phyloP scores from a whole-genome alignment of 2,113 vertebrate genomes.

The Capricornis sumatraensis region DNA sequence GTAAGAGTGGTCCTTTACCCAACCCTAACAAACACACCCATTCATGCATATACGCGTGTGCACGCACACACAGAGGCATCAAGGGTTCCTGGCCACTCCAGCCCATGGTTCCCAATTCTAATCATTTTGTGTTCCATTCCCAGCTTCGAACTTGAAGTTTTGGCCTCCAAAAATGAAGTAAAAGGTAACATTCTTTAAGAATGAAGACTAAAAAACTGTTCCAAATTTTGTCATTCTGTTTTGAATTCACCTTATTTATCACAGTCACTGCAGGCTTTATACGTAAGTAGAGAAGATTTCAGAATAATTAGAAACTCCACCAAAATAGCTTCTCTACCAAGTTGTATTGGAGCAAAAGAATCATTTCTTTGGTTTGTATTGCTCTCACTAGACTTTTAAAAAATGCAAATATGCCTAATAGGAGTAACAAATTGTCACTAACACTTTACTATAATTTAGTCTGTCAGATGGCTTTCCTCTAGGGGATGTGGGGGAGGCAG shows the following conservation, averaged over 20 bases:
- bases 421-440: background rate
- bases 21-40: background rate
- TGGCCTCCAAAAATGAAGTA: background rate
- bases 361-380: background rate
- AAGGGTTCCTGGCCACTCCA: background rate
- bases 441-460: background rate
- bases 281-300: background rate
- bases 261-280: background rate
- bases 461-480: slow-evolving; percentile 23
- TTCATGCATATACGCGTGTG: accelerated
- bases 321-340: background rate
- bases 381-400: background rate
- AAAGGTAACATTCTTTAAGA: background rate
- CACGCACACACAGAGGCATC: no score
- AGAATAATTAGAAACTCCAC: background rate
- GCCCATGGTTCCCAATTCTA: background rate
- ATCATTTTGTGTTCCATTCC: background rate
- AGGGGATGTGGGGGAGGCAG: background rate
- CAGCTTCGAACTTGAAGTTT: background rate
- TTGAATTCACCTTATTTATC: background rate
- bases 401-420: background rate
- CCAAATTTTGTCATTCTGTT: background rate
- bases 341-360: background rate
- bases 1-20: background rate
- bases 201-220: background rate